Conservation (phyloP, 2,888 invertebrate species). For the Acrobasis suavella region DNA sequence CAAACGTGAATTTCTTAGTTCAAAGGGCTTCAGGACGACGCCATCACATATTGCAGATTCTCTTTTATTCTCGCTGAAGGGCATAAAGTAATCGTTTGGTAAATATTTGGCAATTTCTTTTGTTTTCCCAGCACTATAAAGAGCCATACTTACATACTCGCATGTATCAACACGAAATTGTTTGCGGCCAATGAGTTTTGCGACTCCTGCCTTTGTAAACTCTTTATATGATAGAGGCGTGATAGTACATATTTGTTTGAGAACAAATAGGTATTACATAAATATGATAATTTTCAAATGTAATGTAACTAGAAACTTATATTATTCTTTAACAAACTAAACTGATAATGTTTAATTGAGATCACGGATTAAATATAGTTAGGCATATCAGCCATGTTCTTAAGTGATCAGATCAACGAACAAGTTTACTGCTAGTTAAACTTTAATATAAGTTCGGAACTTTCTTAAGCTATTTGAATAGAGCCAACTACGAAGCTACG, state of each 20-base stretch:
- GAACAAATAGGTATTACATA: too few relatives aligned
- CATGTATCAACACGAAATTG: too few relatives aligned
- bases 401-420: constrained; percentile 9
- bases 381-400: not conserved
- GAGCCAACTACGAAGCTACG: not conserved
- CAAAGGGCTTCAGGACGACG: constrained; percentile 35
- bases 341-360: not conserved
- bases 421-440: constrained; percentile 7
- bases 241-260: too few relatives aligned
- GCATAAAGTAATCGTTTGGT: constrained; percentile 4
- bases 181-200: too few relatives aligned
- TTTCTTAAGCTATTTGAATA: constrained; percentile 13
- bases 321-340: not conserved
- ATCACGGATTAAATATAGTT: not conserved
- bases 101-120: constrained; percentile 16
- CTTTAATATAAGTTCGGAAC: constrained; percentile 6
- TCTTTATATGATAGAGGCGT: too few relatives aligned
- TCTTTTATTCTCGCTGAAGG: constrained; percentile 22
- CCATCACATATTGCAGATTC: constrained; percentile 23
- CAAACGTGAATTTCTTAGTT: constrained; percentile 41
- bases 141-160: not conserved
- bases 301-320: too few relatives aligned
- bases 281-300: too few relatives aligned
- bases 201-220: too few relatives aligned
- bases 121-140: not conserved